Conservation (phyloP, 2,888 invertebrate species). For the Aradus depressus region DNA sequence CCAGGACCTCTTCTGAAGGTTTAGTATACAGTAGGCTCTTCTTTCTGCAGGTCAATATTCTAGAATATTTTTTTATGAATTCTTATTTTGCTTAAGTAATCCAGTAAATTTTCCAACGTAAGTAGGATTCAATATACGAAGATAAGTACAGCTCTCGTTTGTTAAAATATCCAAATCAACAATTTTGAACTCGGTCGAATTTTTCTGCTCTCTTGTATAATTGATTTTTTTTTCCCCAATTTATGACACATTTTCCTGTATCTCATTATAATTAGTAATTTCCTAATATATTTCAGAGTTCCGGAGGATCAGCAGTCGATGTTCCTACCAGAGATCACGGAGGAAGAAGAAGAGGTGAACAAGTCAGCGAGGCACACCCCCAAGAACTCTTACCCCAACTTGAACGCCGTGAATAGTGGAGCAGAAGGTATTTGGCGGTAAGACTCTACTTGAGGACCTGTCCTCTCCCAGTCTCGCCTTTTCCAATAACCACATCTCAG, state of each 20-base stretch:
- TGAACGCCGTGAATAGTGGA: constrained; percentile 23
- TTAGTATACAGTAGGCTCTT: too few species aligned
- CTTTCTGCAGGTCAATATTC: too few species aligned
- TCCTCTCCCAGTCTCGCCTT: constrained; percentile 13
- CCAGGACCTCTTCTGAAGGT: too few species aligned
- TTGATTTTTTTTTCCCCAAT: not conserved
- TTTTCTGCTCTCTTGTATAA: not conserved
- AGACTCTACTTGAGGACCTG: constrained; percentile 25
- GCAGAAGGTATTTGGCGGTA: constrained; percentile 34
- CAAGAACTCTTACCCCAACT: constrained; percentile 23
- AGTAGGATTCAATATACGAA: too few species aligned
- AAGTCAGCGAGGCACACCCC: constrained; percentile 25
- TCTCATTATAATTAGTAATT: not conserved
- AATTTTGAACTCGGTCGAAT: too few species aligned
- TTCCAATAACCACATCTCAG: too few species aligned
- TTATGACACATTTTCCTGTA: not conserved
- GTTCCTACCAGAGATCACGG: constrained; percentile 44
- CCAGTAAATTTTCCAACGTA: too few species aligned
- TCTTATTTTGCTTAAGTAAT: too few species aligned
- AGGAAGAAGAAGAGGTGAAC: constrained; percentile 39
- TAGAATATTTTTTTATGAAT: too few species aligned
- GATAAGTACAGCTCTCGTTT: too few species aligned
- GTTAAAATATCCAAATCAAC: too few species aligned
- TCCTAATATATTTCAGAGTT: constrained; percentile 36
- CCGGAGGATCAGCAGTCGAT: constrained; percentile 45